Evolutionary conservation across 1,140 invertebrate species (phyloP).

Genomic region (Chironomus tepperi): DNA sequence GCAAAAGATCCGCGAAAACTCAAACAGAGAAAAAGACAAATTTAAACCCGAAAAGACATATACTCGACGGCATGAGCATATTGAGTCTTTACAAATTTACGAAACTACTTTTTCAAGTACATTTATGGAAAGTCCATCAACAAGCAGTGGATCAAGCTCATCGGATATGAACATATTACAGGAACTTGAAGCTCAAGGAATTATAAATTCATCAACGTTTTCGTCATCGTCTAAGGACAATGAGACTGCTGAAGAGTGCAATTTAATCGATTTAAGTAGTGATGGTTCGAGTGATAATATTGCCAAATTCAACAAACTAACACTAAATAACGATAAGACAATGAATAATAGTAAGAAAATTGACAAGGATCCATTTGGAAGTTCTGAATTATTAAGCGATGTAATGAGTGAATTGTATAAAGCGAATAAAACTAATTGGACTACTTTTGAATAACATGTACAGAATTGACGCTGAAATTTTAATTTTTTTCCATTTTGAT

Average conservation of each 20-base stretch:
- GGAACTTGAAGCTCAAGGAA: background rate
- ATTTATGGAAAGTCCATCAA: background rate
- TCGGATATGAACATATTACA: constrained; percentile 18
- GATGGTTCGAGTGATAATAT: background rate
- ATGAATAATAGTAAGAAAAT: too few species aligned
- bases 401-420: background rate
- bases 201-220: background rate
- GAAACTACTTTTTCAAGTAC: background rate
- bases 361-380: background rate
- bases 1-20: background rate
- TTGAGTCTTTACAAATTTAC: background rate
- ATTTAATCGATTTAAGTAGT: constrained; percentile 10
- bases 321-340: too few species aligned
- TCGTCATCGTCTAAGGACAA: background rate
- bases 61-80: background rate
- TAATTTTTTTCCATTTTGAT: too few species aligned
- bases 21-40: background rate
- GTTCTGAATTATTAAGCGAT: constrained; percentile 7
- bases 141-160: background rate
- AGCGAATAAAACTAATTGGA: background rate
- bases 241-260: background rate
- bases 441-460: background rate
- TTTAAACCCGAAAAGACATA: background rate
- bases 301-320: background rate
- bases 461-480: too few species aligned